phyloP scores from a whole-genome alignment of 2,888 invertebrate genomes.

The Synanthedon vespiformis region DNA sequence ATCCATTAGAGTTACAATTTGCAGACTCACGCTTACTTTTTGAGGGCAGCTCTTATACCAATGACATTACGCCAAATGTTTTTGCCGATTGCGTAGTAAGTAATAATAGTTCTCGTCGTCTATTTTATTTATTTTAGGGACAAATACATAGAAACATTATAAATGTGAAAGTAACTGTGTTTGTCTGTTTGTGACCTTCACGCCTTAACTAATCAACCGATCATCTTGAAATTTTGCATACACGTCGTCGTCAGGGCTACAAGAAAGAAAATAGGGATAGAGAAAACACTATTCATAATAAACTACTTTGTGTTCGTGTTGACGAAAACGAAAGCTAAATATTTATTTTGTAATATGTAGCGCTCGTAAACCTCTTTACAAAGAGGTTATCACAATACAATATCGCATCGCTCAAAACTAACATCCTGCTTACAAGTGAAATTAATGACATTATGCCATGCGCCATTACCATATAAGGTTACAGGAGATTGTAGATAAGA shows the following conservation, averaged over 20 bases:
- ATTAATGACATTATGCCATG: constrained; percentile 41
- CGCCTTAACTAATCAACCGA: too few species aligned
- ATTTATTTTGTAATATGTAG: constrained; percentile 9
- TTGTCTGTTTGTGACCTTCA: too few species aligned
- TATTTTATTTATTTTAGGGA: not conserved
- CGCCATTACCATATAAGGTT: constrained; percentile 15
- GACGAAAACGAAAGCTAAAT: too few species aligned
- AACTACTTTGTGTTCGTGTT: too few species aligned
- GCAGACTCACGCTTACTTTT: constrained; percentile 55
- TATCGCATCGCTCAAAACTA: constrained; percentile 23
- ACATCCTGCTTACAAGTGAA: constrained; percentile 48
- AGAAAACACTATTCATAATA: too few species aligned
- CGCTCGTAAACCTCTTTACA: constrained; percentile 20
- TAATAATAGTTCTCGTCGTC: not conserved
- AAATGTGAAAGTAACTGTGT: too few species aligned
- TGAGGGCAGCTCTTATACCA: constrained; percentile 25
- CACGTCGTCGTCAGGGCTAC: too few species aligned
- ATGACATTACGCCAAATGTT: not conserved
- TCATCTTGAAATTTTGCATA: too few species aligned
- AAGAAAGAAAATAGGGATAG: too few species aligned
- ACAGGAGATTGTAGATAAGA: constrained; percentile 31
- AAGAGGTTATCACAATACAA: constrained; percentile 25
- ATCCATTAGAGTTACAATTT: constrained; percentile 55
- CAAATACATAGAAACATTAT: too few species aligned
- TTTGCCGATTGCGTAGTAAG: not conserved